Evolutionary conservation across 2,888 invertebrate species (phyloP).

Genomic region (Drosophila greeni): DNA sequence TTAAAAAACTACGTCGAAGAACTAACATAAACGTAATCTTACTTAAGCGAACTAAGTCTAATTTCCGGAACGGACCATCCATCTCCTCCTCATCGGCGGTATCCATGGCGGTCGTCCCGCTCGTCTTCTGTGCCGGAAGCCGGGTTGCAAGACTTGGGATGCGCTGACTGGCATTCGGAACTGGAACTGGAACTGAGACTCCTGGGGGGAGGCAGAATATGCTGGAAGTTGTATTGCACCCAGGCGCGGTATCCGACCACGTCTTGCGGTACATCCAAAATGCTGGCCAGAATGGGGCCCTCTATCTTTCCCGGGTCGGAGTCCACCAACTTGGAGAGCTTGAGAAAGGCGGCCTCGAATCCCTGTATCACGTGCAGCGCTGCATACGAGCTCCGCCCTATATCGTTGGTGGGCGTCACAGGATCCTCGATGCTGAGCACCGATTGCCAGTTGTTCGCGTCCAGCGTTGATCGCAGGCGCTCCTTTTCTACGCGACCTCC

Average conservation of each 20-base stretch:
- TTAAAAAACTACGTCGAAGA: background rate
- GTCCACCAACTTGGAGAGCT: slow-evolving; percentile 58
- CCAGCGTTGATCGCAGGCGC: slow-evolving; percentile 29
- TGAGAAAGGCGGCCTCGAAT: slow-evolving; percentile 50
- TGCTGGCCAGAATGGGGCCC: slow-evolving; percentile 50
- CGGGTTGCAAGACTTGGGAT: background rate
- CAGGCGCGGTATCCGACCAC: slow-evolving; percentile 55
- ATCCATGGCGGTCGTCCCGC: slow-evolving; percentile 3
- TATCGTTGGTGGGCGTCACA: slow-evolving; percentile 60
- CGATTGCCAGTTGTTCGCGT: slow-evolving; percentile 46
- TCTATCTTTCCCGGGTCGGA: slow-evolving; percentile 41
- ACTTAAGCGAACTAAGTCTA: slow-evolving; percentile 21
- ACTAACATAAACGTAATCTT: slow-evolving; percentile 8
- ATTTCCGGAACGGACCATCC: background rate
- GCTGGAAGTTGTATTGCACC: slow-evolving; percentile 50
- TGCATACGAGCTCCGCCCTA: slow-evolving; percentile 59
- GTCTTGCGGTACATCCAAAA: slow-evolving; percentile 45
- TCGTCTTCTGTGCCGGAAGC: slow-evolving; percentile 16
- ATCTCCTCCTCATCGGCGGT: background rate
- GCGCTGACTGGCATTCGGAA: background rate
- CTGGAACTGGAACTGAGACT: background rate
- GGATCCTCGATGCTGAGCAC: slow-evolving; percentile 65
- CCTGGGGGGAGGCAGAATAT: slow-evolving; percentile 24
- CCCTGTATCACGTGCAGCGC: slow-evolving; percentile 49
- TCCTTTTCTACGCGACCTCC: slow-evolving; percentile 46